Evolutionary conservation across 2,113 vertebrate species (phyloP).

Genomic region (Tyrannus savana): DNA sequence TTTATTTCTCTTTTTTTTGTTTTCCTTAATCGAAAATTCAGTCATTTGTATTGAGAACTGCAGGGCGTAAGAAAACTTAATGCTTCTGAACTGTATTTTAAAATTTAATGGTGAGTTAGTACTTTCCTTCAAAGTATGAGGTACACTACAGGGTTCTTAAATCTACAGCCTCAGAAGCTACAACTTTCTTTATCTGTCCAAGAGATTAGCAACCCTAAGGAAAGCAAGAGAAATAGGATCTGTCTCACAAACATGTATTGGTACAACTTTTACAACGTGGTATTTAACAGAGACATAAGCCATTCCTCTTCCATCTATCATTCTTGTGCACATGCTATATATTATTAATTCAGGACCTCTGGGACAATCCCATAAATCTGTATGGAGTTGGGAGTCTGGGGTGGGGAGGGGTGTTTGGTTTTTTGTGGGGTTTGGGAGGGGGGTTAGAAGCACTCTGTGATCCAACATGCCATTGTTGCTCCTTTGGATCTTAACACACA

Average conservation of each 20-base stretch:
- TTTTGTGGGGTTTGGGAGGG: background rate
- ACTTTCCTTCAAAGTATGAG: background rate
- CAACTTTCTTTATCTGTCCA: background rate
- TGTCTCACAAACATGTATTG: background rate
- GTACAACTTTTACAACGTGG: conserved; percentile 14
- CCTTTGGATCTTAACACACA: conserved; percentile 1
- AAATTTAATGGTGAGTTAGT: conserved; percentile 10
- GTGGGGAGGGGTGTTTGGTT: background rate
- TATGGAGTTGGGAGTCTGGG: background rate
- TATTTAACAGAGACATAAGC: conserved; percentile 56
- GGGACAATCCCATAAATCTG: conserved; percentile 55
- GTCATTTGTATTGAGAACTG: background rate
- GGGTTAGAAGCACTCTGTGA: background rate
- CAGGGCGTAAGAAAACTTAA: background rate
- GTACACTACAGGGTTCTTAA: background rate
- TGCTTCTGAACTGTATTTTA: background rate
- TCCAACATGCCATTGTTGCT: background rate
- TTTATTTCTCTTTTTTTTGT: background rate
- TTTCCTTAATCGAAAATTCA: conserved; percentile 13
- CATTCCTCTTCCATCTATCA: conserved; percentile 50
- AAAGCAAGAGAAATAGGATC: conserved; percentile 20
- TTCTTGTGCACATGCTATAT: conserved; percentile 8
- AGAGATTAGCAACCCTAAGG: background rate
- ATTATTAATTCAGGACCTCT: conserved; percentile 52
- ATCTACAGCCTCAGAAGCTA: background rate